A percentile compares a stretch with the other conserved stretches of the same genome.
phyloP scores from a whole-genome alignment of 2,888 invertebrate species.

The Orthosia gracilis region DNA sequence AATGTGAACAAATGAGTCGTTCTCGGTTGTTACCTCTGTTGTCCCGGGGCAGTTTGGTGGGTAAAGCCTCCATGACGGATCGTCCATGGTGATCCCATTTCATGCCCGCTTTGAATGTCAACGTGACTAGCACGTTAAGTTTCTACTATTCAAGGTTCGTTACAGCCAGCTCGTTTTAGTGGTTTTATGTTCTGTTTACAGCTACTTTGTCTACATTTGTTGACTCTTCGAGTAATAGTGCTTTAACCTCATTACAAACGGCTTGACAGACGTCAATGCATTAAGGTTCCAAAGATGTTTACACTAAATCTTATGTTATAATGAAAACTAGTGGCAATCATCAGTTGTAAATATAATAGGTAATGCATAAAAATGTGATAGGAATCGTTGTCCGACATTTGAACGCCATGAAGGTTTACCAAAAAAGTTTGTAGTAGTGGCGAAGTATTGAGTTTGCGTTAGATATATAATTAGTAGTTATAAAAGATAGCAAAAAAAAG shows the following conservation, averaged over 20 bases:
- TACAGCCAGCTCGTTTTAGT: slow-evolving; percentile 29
- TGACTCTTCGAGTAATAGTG: slow-evolving; percentile 7
- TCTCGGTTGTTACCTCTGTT: slow-evolving; percentile 57
- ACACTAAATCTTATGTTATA: not conserved
- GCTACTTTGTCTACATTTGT: slow-evolving; percentile 27
- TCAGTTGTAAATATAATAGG: not conserved
- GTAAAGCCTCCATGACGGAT: slow-evolving; percentile 57
- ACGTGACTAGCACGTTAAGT: slow-evolving; percentile 56
- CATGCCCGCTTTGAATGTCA: slow-evolving; percentile 55
- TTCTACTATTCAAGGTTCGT: slow-evolving; percentile 61
- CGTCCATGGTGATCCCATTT: slow-evolving; percentile 52
- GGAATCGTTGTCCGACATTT: not conserved
- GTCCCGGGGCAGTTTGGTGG: slow-evolving; percentile 47
- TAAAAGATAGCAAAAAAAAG: no score
- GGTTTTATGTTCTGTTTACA: slow-evolving; percentile 42
- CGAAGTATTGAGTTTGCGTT: not conserved
- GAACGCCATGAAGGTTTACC: not conserved
- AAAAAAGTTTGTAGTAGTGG: not conserved
- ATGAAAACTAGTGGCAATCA: not conserved
- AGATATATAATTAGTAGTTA: not conserved
- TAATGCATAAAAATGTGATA: not conserved
- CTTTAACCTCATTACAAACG: slow-evolving; percentile 15
- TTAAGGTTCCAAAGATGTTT: not conserved
- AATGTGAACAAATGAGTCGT: slow-evolving; percentile 50
- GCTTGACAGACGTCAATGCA: not conserved